Evolutionary conservation across 2,888 invertebrate species (phyloP), one percentile per base, ranked within the genome.

Genomic region (Flexamia atlantica): DNA sequence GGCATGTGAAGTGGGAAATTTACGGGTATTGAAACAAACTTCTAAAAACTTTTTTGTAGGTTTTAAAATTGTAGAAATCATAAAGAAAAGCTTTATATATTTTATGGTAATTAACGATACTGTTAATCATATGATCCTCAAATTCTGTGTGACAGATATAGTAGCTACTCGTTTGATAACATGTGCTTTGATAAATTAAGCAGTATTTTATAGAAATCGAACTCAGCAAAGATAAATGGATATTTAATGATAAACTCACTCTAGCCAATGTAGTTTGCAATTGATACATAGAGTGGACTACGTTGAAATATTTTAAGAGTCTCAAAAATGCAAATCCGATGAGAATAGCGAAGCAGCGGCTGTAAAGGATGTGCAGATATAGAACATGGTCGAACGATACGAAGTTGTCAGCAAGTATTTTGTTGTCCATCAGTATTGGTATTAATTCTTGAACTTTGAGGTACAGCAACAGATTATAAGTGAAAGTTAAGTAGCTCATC

Each of bases 301-400:
- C 20, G n/a, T 14, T 82, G 30, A 82, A 42, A 40, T 82, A 82
- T 36, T 82, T 82, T 0, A 82, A 36, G 17, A 82, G 32, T 20
- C 50, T 70, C 50, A 82, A 72, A 28, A 70, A 82, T 10, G 36
- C 53, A 36, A 79, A 79, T 79, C 32, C 79, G 20, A 79, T 79
- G 53, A 79, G 79, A 7, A 32, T 20, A 28, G 79, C 79, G 32
- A 79, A 79, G 53, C 57, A 36, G 17, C 28, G 28, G 46, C 79
- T 79, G 57, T 57, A 79, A 17, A 57, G 4, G 20, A 57, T 57
- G 36, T 79, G 57, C 14, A 79, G 5, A 14, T 17, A 32, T 2
- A 32, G 30, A 64, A n/a, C 14, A 28, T 1, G 17, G 64, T 64
- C 64, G 14, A 64, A 64, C 4, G 28, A 28, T 14, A 64, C 30